Conservation (phyloP, 2,113 vertebrate genomes). For the Tachysurus vachellii region DNA sequence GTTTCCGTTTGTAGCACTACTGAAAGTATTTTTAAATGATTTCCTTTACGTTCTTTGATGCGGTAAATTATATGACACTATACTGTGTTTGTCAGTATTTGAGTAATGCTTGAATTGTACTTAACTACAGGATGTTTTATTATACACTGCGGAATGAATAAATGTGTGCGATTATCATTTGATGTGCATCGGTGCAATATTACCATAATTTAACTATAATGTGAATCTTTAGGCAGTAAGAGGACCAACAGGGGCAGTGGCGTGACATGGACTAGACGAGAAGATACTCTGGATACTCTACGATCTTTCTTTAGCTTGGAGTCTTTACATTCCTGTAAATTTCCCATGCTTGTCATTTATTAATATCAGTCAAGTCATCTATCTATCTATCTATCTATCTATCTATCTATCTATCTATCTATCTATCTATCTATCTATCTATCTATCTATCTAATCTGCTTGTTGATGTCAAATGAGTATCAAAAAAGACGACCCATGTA, state of each 20-base stretch:
- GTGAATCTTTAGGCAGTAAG: not conserved
- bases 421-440: too few relatives aligned
- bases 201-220: not conserved
- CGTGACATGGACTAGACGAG: not conserved
- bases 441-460: too few relatives aligned
- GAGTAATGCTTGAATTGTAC: conserved; percentile 20
- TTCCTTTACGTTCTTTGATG: conserved; percentile 14
- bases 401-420: too few relatives aligned
- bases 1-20: conserved; percentile 22
- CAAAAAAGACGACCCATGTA: not conserved
- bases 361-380: too few relatives aligned
- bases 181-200: not conserved
- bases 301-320: not conserved
- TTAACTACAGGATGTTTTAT: conserved; percentile 7
- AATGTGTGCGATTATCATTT: not conserved
- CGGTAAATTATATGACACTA: not conserved
- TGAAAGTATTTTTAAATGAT: not conserved
- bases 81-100: conserved; percentile 10
- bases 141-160: conserved; percentile 27
- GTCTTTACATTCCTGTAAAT: not conserved
- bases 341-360: not conserved
- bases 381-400: too few relatives aligned
- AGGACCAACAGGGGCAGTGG: conserved; percentile 19
- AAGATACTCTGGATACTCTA: not conserved
- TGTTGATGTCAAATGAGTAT: not conserved